These are phyloP conservation scores for Limnephilus marmoratus DNA, from an alignment of 2,888 invertebrate genomes.

Conservation along the genomic window DNA sequence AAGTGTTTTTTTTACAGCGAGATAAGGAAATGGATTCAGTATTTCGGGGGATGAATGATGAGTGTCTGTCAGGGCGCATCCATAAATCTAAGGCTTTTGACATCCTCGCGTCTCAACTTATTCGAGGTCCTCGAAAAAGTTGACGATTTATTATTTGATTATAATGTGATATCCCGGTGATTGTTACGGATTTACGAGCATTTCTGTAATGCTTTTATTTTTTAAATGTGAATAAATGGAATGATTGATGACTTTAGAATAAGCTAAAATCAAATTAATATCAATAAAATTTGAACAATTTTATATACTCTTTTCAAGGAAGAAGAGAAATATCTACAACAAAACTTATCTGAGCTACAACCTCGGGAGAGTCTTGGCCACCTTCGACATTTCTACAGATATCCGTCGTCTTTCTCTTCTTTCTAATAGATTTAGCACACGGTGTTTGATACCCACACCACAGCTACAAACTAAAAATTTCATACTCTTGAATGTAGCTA, in stretches of 20 bases:
- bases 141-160: constrained; percentile 63
- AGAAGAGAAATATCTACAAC: no score
- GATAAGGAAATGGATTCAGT: constrained; percentile 62
- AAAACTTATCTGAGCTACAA: no score
- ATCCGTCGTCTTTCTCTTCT: no score
- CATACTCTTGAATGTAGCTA: no score
- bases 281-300: no score
- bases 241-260: not conserved
- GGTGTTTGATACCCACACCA: no score
- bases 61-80: constrained; percentile 59
- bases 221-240: not conserved
- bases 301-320: no score
- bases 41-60: constrained; percentile 62
- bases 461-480: not conserved
- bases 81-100: constrained; percentile 60
- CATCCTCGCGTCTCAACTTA: constrained; percentile 58
- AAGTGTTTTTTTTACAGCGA: constrained; percentile 48
- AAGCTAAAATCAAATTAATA: not conserved
- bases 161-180: constrained; percentile 39
- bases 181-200: constrained; percentile 48
- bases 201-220: constrained; percentile 1
- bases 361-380: no score
- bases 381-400: no score
- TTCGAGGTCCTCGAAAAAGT: constrained; percentile 51
- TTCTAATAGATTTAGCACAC: no score